Conservation (phyloP, 1,140 invertebrate genomes). For the Papilio polytes region DNA sequence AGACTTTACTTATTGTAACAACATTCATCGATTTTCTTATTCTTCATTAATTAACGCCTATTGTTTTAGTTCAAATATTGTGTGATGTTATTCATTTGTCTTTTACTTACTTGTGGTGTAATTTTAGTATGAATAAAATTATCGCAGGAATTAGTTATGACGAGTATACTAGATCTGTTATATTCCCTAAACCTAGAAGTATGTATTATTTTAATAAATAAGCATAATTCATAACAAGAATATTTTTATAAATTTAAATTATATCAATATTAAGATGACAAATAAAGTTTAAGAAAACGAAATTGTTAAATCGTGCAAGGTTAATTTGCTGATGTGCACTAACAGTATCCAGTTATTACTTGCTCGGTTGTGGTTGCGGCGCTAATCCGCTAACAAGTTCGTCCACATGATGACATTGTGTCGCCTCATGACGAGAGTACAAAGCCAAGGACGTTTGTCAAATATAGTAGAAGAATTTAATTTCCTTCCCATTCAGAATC, state of each 20-base stretch:
- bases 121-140: background rate
- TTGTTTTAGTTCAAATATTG: background rate
- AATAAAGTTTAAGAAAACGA: constrained; percentile 45
- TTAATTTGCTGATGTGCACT: constrained; percentile 55
- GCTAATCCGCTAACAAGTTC: constrained; percentile 19
- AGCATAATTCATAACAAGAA: background rate
- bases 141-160: background rate
- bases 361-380: background rate
- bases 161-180: background rate
- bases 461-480: background rate
- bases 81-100: background rate
- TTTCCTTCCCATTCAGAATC: background rate
- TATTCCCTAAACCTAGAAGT: background rate
- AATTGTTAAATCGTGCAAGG: constrained; percentile 59
- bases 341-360: constrained; percentile 59
- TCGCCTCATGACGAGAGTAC: background rate
- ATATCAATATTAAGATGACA: background rate
- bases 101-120: background rate
- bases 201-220: too few species aligned
- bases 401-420: constrained; percentile 13
- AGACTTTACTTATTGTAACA: background rate
- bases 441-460: constrained; percentile 6
- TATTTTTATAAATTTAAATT: background rate
- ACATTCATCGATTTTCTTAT: background rate
- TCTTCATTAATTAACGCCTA: constrained; percentile 2